These are phyloP conservation scores for Lepeophtheirus salmonis DNA, from an alignment of 1,140 invertebrate genomes.

Conservation along the genomic window DNA sequence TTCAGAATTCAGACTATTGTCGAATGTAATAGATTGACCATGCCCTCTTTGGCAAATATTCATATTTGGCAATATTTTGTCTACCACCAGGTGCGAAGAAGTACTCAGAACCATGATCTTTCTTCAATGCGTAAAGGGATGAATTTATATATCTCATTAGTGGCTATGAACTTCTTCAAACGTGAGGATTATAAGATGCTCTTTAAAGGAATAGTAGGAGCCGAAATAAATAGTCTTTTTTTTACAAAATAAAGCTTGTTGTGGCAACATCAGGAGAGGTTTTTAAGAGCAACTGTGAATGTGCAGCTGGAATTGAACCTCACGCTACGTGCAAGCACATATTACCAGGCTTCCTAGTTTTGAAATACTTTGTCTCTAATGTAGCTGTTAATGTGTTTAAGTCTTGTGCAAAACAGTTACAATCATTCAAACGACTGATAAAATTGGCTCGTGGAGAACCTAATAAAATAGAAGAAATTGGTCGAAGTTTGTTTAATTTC, in stretches of 20 bases:
- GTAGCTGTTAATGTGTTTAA: neutral
- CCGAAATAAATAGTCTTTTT: neutral
- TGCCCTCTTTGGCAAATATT: neutral
- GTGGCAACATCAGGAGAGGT: neutral
- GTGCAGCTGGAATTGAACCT: neutral
- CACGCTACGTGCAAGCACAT: no score
- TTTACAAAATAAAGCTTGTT: neutral
- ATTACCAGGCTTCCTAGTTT: no score
- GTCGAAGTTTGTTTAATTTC: neutral
- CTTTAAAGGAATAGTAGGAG: neutral
- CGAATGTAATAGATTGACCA: no score
- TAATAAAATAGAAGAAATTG: neutral
- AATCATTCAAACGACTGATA: neutral
- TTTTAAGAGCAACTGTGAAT: neutral
- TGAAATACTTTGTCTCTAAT: neutral
- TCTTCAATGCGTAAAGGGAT: neutral
- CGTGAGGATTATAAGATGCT: neutral
- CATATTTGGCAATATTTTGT: neutral
- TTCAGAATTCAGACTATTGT: no score
- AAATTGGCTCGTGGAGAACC: neutral
- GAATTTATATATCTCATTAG: neutral
- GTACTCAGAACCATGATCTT: neutral
- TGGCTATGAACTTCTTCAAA: neutral
- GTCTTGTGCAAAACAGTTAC: neutral
- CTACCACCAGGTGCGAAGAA: neutral